Evolutionary conservation across 2,888 invertebrate species (phyloP).

Genomic region (Schizotus pectinicornis): DNA sequence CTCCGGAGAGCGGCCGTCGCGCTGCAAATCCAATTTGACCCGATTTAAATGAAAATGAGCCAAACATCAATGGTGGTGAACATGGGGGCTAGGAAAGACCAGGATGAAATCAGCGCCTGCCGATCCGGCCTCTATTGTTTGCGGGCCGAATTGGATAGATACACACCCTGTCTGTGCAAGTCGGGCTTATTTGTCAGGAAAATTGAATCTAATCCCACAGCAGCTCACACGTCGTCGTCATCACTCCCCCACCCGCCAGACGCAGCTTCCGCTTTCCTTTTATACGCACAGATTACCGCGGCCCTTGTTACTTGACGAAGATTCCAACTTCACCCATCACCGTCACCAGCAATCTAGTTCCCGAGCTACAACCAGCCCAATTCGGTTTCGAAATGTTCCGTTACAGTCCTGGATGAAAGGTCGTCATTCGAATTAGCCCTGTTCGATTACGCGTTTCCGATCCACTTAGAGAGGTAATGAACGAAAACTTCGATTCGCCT

Average conservation of each 20-base stretch:
- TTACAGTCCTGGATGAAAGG: too few species aligned
- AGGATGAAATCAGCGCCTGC: conserved; percentile 17
- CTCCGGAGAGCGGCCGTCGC: too few species aligned
- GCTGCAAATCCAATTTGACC: conserved; percentile 12
- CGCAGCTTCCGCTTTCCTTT: conserved; percentile 2
- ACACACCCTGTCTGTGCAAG: conserved; percentile 21
- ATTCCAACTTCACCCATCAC: background rate
- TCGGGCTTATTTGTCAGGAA: conserved; percentile 22
- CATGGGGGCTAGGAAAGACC: conserved; percentile 5
- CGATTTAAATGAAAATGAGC: conserved; percentile 23
- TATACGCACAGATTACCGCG: conserved; percentile 1
- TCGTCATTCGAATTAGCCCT: too few species aligned
- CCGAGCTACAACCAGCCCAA: too few species aligned
- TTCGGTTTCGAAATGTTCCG: too few species aligned
- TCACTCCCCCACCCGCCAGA: conserved; percentile 9
- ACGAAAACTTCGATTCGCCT: too few species aligned
- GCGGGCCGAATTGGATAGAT: conserved; percentile 23
- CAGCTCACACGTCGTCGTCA: conserved; percentile 21
- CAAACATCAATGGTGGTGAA: conserved; percentile 11
- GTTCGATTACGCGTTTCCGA: too few species aligned
- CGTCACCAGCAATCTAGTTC: too few species aligned
- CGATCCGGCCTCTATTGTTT: conserved; percentile 20
- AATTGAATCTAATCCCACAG: conserved; percentile 23
- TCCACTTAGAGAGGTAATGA: too few species aligned
- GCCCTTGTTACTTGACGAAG: conserved; percentile 5